Evolutionary conservation across 2,888 invertebrate species (phyloP).

Genomic region (Abrostola triplasia): DNA sequence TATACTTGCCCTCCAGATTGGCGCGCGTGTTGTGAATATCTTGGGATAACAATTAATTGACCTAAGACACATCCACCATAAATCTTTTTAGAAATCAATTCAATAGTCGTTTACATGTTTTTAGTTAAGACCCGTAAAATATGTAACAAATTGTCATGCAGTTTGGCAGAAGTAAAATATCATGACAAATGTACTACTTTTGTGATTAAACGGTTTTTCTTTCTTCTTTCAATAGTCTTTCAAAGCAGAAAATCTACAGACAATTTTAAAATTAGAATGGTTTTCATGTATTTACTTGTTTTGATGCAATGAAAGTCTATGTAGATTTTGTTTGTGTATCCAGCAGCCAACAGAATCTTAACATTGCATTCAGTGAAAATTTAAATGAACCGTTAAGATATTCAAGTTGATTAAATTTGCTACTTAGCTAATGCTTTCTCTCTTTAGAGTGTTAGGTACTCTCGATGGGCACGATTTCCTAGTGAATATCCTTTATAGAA

Average conservation of each 20-base stretch:
- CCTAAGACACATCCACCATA: too few relatives aligned
- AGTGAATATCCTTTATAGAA: conserved; percentile 2
- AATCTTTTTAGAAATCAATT: too few relatives aligned
- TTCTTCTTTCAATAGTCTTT: too few relatives aligned
- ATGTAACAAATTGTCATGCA: background rate
- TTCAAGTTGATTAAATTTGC: background rate
- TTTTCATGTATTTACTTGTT: background rate
- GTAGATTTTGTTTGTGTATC: conserved; percentile 2
- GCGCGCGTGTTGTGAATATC: too few relatives aligned
- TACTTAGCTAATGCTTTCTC: background rate
- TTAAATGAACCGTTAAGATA: background rate
- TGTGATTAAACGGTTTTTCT: too few relatives aligned
- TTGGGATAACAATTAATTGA: too few relatives aligned
- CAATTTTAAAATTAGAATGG: background rate
- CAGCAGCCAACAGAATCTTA: background rate
- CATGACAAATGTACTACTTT: too few relatives aligned
- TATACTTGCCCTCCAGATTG: too few relatives aligned
- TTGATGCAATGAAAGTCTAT: background rate
- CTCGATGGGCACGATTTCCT: background rate
- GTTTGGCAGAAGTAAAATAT: too few relatives aligned
- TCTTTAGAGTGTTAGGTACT: too few relatives aligned
- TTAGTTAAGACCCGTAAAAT: background rate
- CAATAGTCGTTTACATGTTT: too few relatives aligned
- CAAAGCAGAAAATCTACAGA: background rate
- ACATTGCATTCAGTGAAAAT: background rate